These are phyloP conservation scores for Thalassoma bifasciatum DNA, from an alignment of 2,113 vertebrate genomes.

Conservation along the genomic window DNA sequence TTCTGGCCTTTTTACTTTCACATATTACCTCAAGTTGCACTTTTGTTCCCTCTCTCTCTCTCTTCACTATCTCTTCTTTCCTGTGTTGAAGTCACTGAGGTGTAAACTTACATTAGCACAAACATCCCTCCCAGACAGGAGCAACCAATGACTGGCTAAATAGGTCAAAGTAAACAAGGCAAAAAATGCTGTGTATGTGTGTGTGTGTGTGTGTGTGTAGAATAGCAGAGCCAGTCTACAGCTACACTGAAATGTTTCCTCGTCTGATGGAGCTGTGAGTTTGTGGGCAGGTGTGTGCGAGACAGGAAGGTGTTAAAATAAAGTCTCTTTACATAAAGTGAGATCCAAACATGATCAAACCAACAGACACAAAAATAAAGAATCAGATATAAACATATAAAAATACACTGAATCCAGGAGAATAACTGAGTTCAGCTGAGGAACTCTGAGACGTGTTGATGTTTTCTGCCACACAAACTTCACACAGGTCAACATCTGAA, in stretches of 20 bases:
- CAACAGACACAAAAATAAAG: too few species aligned
- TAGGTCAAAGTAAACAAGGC: constrained; percentile 67
- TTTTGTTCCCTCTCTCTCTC: neutral
- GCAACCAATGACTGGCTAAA: constrained; percentile 57
- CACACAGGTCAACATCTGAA: neutral
- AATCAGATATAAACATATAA: too few species aligned
- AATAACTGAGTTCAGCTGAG: too few species aligned
- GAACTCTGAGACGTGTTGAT: too few species aligned
- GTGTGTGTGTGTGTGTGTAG: neutral
- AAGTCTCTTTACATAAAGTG: too few species aligned
- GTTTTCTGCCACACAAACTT: neutral
- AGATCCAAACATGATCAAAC: too few species aligned
- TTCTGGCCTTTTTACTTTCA: constrained; percentile 24
- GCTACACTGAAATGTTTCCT: constrained; percentile 32
- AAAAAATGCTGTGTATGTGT: constrained; percentile 4
- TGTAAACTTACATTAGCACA: constrained; percentile 65
- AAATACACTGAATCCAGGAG: too few species aligned
- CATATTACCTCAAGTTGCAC: constrained; percentile 26
- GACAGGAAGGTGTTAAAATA: too few species aligned
- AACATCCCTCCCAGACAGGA: constrained; percentile 58
- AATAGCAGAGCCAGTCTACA: neutral
- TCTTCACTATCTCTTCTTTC: constrained; percentile 41
- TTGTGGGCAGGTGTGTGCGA: constrained; percentile 17
- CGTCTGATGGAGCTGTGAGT: neutral
- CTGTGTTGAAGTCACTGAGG: constrained; percentile 64